Base-by-base conservation (phyloP, 2,888 invertebrate species). In the Mimas tiliae region DNA sequence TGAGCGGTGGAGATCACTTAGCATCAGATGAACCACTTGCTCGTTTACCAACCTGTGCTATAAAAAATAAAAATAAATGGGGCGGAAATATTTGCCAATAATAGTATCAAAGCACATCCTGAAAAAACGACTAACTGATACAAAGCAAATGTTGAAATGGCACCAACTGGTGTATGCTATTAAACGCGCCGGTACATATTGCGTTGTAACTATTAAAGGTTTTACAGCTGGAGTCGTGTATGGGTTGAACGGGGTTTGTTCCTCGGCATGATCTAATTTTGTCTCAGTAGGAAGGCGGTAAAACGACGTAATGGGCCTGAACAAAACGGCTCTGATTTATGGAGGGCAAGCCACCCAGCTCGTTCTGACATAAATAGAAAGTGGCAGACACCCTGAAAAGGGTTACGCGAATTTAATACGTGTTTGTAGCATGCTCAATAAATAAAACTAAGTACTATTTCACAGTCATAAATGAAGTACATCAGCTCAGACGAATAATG, bases 291-390 rank as follows among this genome's bases (percentile, higher is more conserved):
- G 84, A 88, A 88, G 87, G 89, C 87, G 88, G 90, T 90, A 90
- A 90, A 90, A 87, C 86, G 87, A 75, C 80, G 90, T 90, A 90
- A 91, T 90, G 88, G 89, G 83, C 83, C 86, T 81, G 88, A 89
- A 89, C 88, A 89, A 89, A 89, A 90, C 85, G 88, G 84, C 85
- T 83, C 87, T 89, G 90, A 90, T 90, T 90, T 90, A 89, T 89
- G 82, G 83, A 81, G 86, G 86, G 82, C 85, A 74, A 79, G 81
- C 85, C 86, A 84, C 87, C 86, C 87, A 83, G 81, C 82, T 83
- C 82, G 84, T 74, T 81, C 88, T 84, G 85, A 86, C 87, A 84
- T 86, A 87, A 86, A 89, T 89, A 88, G 88, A 88, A 87, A 87
- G 85, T 86, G 86, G 84, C 87, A 87, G 87, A 87, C 83, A 81